Conservation (phyloP, 1,140 invertebrate species). For the Drosophila truncata region DNA sequence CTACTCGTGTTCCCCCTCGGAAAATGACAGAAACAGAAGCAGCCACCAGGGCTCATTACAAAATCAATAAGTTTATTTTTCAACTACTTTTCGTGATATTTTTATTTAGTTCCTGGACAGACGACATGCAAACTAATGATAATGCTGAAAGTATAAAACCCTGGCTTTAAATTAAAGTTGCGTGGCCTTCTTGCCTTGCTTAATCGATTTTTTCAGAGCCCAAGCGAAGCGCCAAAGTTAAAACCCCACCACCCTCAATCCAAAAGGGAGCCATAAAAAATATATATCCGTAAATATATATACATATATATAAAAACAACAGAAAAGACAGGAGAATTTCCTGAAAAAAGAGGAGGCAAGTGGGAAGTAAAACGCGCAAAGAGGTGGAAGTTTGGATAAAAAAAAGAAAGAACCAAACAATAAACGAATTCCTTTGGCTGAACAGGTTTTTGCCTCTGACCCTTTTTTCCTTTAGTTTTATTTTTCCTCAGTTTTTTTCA, state of each 20-base stretch:
- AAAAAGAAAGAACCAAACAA: conserved; percentile 22
- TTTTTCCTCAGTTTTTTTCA: neutral
- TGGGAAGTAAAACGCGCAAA: neutral
- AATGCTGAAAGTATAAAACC: neutral
- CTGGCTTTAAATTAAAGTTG: conserved; percentile 51
- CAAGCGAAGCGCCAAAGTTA: conserved; percentile 26
- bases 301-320: conserved; percentile 32
- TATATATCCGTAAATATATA: conserved; percentile 32
- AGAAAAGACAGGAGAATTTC: conserved; percentile 23
- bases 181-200: conserved; percentile 18
- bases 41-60: conserved; percentile 42
- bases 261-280: conserved; percentile 40
- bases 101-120: conserved; percentile 5
- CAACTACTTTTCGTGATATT: conserved; percentile 29
- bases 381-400: conserved; percentile 30
- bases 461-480: conserved; percentile 7
- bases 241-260: conserved; percentile 2
- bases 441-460: conserved; percentile 14
- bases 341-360: neutral
- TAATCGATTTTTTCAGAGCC: conserved; percentile 53
- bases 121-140: conserved; percentile 7
- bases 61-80: conserved; percentile 69
- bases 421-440: conserved; percentile 38
- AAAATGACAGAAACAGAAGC: conserved; percentile 12
- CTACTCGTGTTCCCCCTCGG: neutral